Evolutionary conservation across 2,888 invertebrate genomes (phyloP).

Genomic region (Morpho achilles): DNA sequence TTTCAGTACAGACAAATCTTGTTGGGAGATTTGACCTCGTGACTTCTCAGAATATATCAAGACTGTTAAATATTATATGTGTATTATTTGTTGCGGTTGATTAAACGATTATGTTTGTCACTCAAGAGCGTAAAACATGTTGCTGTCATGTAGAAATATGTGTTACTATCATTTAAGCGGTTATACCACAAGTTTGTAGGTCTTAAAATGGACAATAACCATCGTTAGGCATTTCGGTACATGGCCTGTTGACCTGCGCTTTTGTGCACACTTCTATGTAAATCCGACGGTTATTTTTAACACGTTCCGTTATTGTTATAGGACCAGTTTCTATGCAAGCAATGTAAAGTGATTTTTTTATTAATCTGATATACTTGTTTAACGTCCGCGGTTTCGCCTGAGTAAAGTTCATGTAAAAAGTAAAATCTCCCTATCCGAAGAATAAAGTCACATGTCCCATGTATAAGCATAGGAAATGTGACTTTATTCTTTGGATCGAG

Average conservation of each 20-base stretch:
- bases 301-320: constrained; percentile 19
- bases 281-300: constrained; percentile 21
- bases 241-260: constrained; percentile 44
- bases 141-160: constrained; percentile 6
- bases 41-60: too few species aligned
- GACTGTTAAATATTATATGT: too few species aligned
- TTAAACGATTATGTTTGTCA: constrained; percentile 7
- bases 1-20: too few species aligned
- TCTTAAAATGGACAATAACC: constrained; percentile 47
- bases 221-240: constrained; percentile 46
- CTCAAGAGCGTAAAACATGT: neutral
- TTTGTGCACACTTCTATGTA: constrained; percentile 39
- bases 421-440: too few species aligned
- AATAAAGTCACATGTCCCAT: too few species aligned
- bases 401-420: too few species aligned
- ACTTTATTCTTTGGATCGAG: too few species aligned
- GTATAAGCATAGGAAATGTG: too few species aligned
- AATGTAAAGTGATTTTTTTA: neutral
- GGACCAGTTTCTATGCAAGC: constrained; percentile 18
- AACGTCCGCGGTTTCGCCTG: too few species aligned
- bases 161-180: constrained; percentile 12
- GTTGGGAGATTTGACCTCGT: too few species aligned
- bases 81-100: neutral
- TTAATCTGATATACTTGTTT: too few species aligned
- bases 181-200: constrained; percentile 17